These are phyloP conservation scores for Pseudomyrmex flavicornis DNA, from an alignment of 1,140 invertebrate genomes.

Conservation along the genomic window DNA sequence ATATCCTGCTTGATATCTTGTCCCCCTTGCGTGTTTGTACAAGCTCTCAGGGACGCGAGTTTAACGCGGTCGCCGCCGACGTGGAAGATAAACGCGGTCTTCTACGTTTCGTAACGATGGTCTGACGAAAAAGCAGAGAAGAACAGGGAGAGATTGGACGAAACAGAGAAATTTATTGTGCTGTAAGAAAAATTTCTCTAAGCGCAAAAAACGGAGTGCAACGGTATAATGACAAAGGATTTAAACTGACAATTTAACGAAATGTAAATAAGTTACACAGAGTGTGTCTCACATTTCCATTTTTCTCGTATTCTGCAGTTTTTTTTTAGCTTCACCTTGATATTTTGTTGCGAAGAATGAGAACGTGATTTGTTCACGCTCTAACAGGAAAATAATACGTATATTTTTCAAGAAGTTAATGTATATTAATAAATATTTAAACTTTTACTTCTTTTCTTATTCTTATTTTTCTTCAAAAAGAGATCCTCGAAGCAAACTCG, in stretches of 20 bases:
- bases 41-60: slow-evolving; percentile 59
- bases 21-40: slow-evolving; percentile 47
- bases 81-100: slow-evolving; percentile 55
- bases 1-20: slow-evolving; percentile 65
- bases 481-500: neutral
- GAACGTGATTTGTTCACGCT: neutral
- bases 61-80: slow-evolving; percentile 54
- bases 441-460: no score
- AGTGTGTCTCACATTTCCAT: neutral
- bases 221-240: slow-evolving; percentile 44
- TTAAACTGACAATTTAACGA: slow-evolving; percentile 52
- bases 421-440: no score
- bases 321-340: neutral
- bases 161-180: slow-evolving; percentile 45
- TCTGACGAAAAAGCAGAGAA: slow-evolving; percentile 32
- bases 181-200: slow-evolving; percentile 23
- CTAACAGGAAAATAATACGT: no score
- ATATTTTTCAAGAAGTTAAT: no score
- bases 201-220: slow-evolving; percentile 25
- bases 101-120: slow-evolving; percentile 55
- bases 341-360: no score
- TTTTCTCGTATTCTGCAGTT: neutral
- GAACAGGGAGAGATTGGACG: neutral
- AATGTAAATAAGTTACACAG: slow-evolving; percentile 41
- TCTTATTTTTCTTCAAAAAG: neutral